Evolutionary conservation across 1,140 invertebrate species (phyloP).

Genomic region (Eumaeus atala): DNA sequence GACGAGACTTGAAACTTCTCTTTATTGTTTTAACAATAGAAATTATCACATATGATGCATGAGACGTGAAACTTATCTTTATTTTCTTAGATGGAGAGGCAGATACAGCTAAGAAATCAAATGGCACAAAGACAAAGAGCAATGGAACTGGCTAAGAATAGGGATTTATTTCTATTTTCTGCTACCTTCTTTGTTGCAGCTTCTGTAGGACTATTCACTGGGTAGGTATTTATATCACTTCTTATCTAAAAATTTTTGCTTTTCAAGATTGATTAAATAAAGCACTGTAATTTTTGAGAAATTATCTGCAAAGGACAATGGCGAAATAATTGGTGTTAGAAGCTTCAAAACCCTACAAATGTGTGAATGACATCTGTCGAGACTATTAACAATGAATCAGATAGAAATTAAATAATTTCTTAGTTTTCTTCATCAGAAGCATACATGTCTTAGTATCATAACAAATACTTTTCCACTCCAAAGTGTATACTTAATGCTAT

Average conservation of each 20-base stretch:
- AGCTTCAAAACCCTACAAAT: no score
- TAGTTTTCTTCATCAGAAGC: no score
- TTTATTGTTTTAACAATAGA: background rate
- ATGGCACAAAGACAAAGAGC: conserved; percentile 84
- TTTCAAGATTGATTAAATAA: no score
- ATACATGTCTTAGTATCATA: no score
- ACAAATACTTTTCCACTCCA: no score
- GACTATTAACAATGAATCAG: no score
- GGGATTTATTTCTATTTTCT: conserved; percentile 84
- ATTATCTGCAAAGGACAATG: background rate
- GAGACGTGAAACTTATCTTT: no score
- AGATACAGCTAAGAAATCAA: conserved; percentile 87
- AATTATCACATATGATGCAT: no score
- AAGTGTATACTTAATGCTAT: no score
- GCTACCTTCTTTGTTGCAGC: conserved; percentile 80
- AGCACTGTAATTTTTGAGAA: background rate
- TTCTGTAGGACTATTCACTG: conserved; percentile 73
- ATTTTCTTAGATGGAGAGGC: conserved; percentile 58
- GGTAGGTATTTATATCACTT: conserved; percentile 59
- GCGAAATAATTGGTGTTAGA: conserved; percentile 1
- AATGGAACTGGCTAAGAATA: conserved; percentile 79
- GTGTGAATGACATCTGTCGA: conserved; percentile 9
- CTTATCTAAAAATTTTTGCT: no score
- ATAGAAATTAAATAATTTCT: no score
- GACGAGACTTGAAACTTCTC: no score